phyloP scores from a whole-genome alignment of 2,797 vertebrate species.

The Chelmon rostratus region DNA sequence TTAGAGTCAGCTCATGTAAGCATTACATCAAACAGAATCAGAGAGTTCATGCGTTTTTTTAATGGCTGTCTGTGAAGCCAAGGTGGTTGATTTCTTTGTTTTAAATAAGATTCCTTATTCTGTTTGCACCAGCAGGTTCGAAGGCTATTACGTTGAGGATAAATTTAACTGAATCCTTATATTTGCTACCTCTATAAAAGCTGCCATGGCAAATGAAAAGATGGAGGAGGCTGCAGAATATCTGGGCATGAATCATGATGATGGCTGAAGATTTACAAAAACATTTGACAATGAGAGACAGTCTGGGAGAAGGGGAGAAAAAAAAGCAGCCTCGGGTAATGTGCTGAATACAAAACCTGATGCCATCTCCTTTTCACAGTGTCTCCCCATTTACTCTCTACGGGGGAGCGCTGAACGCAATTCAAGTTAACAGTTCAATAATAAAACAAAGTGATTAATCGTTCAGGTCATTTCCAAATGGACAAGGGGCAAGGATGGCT shows the following conservation, averaged over 20 bases:
- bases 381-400: constrained; percentile 17
- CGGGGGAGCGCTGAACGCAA: neutral
- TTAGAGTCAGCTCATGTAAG: neutral
- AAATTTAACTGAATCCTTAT: neutral
- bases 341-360: constrained; percentile 38
- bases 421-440: constrained; percentile 23
- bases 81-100: neutral
- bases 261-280: constrained; percentile 14
- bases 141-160: neutral
- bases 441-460: constrained; percentile 27
- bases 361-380: constrained; percentile 21
- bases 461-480: constrained; percentile 18
- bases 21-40: neutral
- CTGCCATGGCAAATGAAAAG: neutral
- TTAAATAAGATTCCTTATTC: neutral
- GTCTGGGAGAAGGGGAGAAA: neutral
- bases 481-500: neutral
- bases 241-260: constrained; percentile 8
- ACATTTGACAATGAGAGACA: constrained; percentile 8
- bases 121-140: neutral
- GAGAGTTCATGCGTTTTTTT: neutral
- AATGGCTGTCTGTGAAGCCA: neutral
- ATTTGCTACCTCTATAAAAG: neutral
- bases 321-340: constrained; percentile 18
- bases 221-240: neutral